Evolutionary conservation across 1,140 invertebrate genomes (phyloP), one percentile per base, ranked within the genome.

Genomic region (Palaemon carinicauda): DNA sequence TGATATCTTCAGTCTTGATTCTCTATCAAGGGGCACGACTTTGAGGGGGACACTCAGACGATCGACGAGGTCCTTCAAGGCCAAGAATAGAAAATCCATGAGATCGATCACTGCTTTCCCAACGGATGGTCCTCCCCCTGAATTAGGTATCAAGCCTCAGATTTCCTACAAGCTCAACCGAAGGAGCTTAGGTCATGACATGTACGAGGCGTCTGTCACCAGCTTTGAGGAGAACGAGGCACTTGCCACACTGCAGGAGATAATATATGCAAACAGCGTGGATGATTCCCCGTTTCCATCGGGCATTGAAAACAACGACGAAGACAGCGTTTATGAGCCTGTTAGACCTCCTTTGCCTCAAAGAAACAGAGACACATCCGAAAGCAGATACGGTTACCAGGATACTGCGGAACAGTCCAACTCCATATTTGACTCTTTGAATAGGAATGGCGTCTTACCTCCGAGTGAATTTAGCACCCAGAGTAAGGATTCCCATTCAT

Each of bases 51-150:
- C 80, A 9, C 60, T 82, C 10, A 53, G 60, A 24, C 54, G 51
- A 24, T 79, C 74, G 29, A 79, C 75, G 29, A 52, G 83, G 24
- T 79, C 83, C 19, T 88, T 88, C 80, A 88, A 82, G 50, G 87
- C 87, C 19, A 82, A 88, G 29, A 78, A 53, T n/a, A 50, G 87
- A 10, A 82, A 69, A 27, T 88, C 87, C 27, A 82, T 88, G 80
- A 82, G 87, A 41, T 88, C 87, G 15, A 82, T 88, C 33, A 88
- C 80, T 7, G 87, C 87, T n/a, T 88, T 88, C 53, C 87, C 87
- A 1, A 51, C 75, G 15, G 87, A 88, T 56, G 80, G 73, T 17
- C 87, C 80, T 19, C 74, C 80, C 3, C 80, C 75, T 7, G 87
- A 83, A 27, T 31, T 88, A 19, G 87, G 87, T 7, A 88, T 88